Evolutionary conservation across 2,888 invertebrate genomes (phyloP).

Genomic region (Ischnus inquisitorius): DNA sequence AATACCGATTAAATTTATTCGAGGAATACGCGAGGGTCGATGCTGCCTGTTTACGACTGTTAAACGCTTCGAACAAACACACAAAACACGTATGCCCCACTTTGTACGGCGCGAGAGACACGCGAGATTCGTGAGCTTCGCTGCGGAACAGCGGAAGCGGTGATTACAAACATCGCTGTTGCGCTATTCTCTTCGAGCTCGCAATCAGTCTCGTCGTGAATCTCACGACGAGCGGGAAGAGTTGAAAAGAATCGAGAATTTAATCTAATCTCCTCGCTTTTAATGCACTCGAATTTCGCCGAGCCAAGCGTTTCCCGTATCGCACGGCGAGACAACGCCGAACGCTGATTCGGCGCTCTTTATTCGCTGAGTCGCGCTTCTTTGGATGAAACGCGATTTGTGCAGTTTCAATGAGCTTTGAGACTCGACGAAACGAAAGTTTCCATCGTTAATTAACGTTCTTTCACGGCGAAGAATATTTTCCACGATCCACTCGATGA

Average conservation of each 20-base stretch:
- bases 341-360: neutral
- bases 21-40: conserved; percentile 40
- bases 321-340: neutral
- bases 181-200: conserved; percentile 8
- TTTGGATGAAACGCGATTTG: neutral
- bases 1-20: conserved; percentile 33
- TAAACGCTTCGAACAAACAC: conserved; percentile 51
- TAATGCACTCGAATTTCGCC: neutral
- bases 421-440: neutral
- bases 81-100: conserved; percentile 53
- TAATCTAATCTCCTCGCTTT: conserved; percentile 7
- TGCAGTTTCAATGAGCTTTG: neutral
- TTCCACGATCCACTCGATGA: no score
- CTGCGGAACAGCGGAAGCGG: conserved; percentile 20
- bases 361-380: neutral
- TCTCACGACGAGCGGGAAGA: neutral
- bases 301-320: conserved; percentile 1
- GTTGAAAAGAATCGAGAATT: conserved; percentile 10
- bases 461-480: neutral
- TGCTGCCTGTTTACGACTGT: conserved; percentile 57
- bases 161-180: conserved; percentile 41
- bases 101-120: conserved; percentile 45
- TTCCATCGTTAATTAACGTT: neutral
- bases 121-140: conserved; percentile 51
- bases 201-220: conserved; percentile 10